Evolutionary conservation across 2,888 invertebrate species (phyloP).

Genomic region (Dicranocentrus wangi): DNA sequence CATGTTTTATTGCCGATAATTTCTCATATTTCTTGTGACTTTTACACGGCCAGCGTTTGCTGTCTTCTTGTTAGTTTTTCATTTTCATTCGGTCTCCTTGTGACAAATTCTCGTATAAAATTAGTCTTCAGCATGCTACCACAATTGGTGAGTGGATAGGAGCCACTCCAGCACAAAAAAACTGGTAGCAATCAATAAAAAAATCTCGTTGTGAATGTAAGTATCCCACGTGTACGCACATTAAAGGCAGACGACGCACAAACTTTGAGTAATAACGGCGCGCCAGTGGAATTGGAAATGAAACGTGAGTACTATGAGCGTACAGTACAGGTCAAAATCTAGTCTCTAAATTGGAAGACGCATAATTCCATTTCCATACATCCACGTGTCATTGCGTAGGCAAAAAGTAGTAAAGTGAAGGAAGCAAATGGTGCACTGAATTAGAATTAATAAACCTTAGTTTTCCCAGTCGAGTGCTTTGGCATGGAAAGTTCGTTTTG

Average conservation of each 20-base stretch:
- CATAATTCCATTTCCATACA: not conserved
- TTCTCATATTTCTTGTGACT: conserved; percentile 58
- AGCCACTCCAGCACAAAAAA: not conserved
- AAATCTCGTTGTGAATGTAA: not conserved
- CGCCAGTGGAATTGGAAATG: no score
- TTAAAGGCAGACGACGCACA: conserved; percentile 40
- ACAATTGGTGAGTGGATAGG: not conserved
- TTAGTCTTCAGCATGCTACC: conserved; percentile 27
- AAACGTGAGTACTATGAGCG: not conserved
- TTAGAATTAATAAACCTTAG: conserved; percentile 28
- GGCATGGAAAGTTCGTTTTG: not conserved
- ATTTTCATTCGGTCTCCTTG: conserved; percentile 8
- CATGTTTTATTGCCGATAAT: conserved; percentile 57
- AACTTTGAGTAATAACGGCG: no score
- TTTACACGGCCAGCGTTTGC: conserved; percentile 36
- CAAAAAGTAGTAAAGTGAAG: conserved; percentile 21
- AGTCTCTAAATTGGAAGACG: not conserved
- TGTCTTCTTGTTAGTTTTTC: conserved; percentile 25
- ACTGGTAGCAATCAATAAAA: conserved; percentile 1
- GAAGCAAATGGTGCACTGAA: not conserved
- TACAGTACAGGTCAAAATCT: not conserved
- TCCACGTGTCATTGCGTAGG: conserved; percentile 60
- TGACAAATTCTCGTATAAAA: conserved; percentile 35
- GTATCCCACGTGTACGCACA: conserved; percentile 15
- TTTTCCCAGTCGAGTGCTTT: not conserved